Base-by-base conservation (phyloP, 2,888 invertebrate genomes). In the Zonitis immaculata region DNA sequence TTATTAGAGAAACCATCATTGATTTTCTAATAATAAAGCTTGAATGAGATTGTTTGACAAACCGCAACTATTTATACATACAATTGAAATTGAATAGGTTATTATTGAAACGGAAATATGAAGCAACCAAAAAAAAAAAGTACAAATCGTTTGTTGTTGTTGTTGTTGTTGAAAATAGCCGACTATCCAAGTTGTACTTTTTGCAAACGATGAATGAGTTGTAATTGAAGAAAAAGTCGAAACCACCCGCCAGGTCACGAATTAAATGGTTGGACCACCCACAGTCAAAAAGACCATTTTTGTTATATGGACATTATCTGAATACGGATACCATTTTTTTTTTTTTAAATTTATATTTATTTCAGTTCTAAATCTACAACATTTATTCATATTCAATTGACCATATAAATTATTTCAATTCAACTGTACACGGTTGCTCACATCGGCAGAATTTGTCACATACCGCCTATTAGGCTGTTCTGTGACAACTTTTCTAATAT, bases 141-240 rank as follows among this genome's bases (percentile, higher is more conserved):
- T 12, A 12, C 30, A 27, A 27, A 27, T n/a, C 27, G 27, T 27
- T 7, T 27, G 27, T 14, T 1, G 32, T 32, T 32, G 35, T 35
- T 18, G 35, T 16, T 16, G 16, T 16, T 35, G 14, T 35, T 12
- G 14, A 18, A 35, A 18, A 16, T 9, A 5, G 35, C 18, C 16
- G 16, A 18, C 18, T 14, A 6, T 28, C 28, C 28, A 28, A n/a
- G n/a, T n/a, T n/a, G n/a, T n/a, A n/a, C 4, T 32, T 14, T 32
- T 6, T 35, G 9, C 18, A 1, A 5, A 35, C 16, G 35, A 35
- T 35, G 28, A 44, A 44, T 44, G 25, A 44, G 44, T 44, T 44
- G 44, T 44, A 44, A 44, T 44, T 16, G 44, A 44, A 11, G 25
- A 44, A 44, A 44, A 26, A 44, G 28, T 27, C 14, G 44, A 18